Conservation (phyloP, 2,113 vertebrate genomes). For the Nipponia nippon region DNA sequence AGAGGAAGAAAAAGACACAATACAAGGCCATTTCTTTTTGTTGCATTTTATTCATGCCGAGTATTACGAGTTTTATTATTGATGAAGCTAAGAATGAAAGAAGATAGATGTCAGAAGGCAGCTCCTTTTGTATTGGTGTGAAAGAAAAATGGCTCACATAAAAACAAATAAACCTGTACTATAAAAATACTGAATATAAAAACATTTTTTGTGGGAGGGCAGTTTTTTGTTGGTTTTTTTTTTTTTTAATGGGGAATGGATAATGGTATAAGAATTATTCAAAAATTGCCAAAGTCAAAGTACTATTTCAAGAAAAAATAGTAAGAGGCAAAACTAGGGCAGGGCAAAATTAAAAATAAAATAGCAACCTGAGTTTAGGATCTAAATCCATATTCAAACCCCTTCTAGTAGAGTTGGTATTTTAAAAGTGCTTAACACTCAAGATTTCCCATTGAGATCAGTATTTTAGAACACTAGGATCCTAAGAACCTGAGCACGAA, state of each 20-base stretch:
- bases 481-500: background rate
- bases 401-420: background rate
- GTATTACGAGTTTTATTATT: background rate
- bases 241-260: background rate
- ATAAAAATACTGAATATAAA: slow-evolving; percentile 20
- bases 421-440: background rate
- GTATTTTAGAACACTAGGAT: background rate
- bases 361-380: background rate
- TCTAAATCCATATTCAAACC: background rate
- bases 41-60: background rate
- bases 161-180: background rate
- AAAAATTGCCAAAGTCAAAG: background rate
- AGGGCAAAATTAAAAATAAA: background rate
- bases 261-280: background rate
- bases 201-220: background rate
- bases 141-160: slow-evolving; percentile 15
- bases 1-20: background rate
- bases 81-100: background rate
- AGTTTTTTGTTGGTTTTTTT: background rate
- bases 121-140: background rate
- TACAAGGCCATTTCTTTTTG: background rate
- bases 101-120: slow-evolving; percentile 24
- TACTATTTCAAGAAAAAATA: background rate
- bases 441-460: background rate
- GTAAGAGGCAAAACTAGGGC: background rate